These are phyloP conservation scores for Sipunculus nudus DNA, from an alignment of 2,888 invertebrate species.

Conservation along the genomic window DNA sequence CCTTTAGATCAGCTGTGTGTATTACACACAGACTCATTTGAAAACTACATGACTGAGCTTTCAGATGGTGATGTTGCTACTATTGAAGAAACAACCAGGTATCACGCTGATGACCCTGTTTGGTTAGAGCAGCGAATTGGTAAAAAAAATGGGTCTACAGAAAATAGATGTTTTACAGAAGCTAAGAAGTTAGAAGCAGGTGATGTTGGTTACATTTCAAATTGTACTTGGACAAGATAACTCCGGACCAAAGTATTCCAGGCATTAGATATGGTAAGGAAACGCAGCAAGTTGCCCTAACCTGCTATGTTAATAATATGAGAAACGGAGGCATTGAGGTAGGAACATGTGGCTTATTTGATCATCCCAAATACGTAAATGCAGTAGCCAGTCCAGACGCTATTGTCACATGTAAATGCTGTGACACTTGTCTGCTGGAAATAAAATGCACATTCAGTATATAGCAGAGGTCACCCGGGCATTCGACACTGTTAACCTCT, in stretches of 20 bases:
- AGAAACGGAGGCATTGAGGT: background rate
- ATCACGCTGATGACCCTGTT: background rate
- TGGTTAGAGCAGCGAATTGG: background rate
- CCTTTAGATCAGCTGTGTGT: too few species aligned
- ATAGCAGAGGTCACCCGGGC: too few species aligned
- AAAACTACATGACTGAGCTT: too few species aligned
- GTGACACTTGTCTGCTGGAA: background rate
- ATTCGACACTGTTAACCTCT: too few species aligned
- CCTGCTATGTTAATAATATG: background rate
- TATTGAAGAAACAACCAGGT: too few species aligned
- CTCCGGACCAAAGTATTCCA: background rate
- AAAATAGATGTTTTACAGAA: background rate
- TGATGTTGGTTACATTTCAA: too few species aligned
- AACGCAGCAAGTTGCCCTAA: background rate
- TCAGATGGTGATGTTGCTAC: too few species aligned
- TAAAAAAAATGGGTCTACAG: background rate
- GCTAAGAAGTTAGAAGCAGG: too few species aligned
- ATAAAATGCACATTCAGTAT: background rate
- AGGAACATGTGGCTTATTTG: slow-evolving; percentile 1
- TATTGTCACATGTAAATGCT: slow-evolving; percentile 1
- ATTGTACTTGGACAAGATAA: too few species aligned
- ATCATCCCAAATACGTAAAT: background rate
- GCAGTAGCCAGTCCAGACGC: background rate
- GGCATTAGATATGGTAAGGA: background rate
- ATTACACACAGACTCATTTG: too few species aligned